Base-by-base conservation (phyloP, 2,113 vertebrate genomes). In the Chloebia gouldiae region DNA sequence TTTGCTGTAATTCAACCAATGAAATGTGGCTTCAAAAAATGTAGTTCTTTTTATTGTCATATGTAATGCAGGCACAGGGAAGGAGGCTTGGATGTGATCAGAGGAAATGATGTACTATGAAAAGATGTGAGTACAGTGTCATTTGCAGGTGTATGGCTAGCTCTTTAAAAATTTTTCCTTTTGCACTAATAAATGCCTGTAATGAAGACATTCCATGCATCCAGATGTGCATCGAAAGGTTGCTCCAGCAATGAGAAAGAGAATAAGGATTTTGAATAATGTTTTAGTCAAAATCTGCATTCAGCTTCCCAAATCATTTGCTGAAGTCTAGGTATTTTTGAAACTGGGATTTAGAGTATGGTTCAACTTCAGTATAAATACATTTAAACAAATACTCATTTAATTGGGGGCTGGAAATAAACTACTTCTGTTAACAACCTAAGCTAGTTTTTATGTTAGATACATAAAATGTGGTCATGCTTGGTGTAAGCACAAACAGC, bases 221-320 rank as follows among this genome's bases (percentile, higher is more conserved):
- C 47, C 51, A 69, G 13, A 40, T 54, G 6, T 89, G 13, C 7
- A n/a, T 87, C 25, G 22, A 75, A 54, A 75, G 11, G 15, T 22
- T 63, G 5, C 70, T 51, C 19, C 64, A 65, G n/a, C 0, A 0
- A 54, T 40, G 18, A 31, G 30, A 11, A 14, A 45, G 5, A 79
- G 13, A 63, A 42, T 25, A 35, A 28, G 10, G 7, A 19, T n/a
- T 30, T 51, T 81, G 47, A 24, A 18, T 59, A n/a, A 60, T 21
- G 44, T 49, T 65, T 13, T 37, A 35, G 19, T 72, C 15, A 88
- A 81, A 94, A 80, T 33, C 14, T 65, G 11, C 15, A 3, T 65
- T 82, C 31, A 47, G 10, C 18, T 63, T 93, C 11, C 2, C 0
- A 71, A 47, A 28, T 21, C 0, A 1, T 9, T 4, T 57, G 11